Evolutionary conservation across 2,888 invertebrate genomes (phyloP).

Genomic region (Metallyticus violacea): DNA sequence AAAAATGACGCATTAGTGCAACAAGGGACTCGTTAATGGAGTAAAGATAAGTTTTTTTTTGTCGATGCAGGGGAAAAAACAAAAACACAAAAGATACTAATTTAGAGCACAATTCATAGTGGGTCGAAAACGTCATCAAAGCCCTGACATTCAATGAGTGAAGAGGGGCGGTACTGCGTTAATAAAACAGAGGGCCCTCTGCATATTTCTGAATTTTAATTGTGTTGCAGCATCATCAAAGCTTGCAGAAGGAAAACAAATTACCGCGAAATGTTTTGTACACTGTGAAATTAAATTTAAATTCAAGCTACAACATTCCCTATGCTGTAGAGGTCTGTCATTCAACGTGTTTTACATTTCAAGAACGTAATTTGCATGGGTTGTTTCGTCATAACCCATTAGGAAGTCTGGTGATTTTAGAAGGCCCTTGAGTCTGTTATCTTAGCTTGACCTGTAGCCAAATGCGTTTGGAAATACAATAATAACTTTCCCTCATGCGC

Average conservation of each 20-base stretch:
- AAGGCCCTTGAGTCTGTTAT: too few relatives aligned
- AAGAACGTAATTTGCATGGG: not conserved
- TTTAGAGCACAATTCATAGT: not conserved
- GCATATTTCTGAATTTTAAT: slow-evolving; percentile 12
- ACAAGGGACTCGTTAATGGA: not conserved
- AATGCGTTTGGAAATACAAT: too few relatives aligned
- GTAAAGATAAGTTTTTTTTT: not conserved
- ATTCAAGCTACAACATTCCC: not conserved
- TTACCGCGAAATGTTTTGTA: slow-evolving; percentile 1
- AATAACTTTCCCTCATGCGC: too few relatives aligned
- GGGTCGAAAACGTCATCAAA: not conserved
- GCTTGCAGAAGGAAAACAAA: not conserved
- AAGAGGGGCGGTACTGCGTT: not conserved
- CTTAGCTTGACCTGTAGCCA: too few relatives aligned
- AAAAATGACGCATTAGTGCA: not conserved
- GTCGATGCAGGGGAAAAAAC: not conserved
- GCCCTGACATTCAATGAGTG: not conserved
- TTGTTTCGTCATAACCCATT: not conserved
- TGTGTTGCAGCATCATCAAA: not conserved
- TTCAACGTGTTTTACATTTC: not conserved
- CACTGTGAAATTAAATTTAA: not conserved
- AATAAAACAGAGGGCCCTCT: not conserved
- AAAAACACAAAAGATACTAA: not conserved
- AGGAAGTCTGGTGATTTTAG: not conserved
- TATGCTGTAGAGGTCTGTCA: not conserved